Base-by-base conservation (phyloP, 2,113 vertebrate genomes). In the Oxyruncus cristatus region DNA sequence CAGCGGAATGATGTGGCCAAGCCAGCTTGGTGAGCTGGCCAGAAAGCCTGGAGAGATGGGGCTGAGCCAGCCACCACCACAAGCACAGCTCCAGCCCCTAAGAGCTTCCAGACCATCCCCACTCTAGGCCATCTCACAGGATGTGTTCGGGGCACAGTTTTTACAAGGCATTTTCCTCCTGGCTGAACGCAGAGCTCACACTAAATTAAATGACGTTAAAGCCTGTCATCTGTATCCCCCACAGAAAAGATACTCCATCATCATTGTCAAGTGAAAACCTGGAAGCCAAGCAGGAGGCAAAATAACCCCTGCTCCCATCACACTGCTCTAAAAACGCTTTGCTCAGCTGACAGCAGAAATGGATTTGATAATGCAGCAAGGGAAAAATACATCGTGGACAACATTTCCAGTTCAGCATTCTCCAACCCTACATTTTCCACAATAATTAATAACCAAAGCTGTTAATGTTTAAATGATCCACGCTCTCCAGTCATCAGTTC, bases 361-460 rank as follows among this genome's bases (percentile, higher is more conserved):
- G 67, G 75, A 59, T 85, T 75, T 47, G 49, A 68, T 87, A 93
- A 85, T 44, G 52, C 77, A 87, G 46, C 71, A 32, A 70, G 82
- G 85, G 88, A 26, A 77, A 87, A 92, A 73, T 13, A 53, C 14
- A 1, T 61, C 0, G 4, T 74, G 79, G 90, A 90, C 91, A 86
- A 49, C 66, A 41, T n/a, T 92, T 88, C 85, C 79, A 82, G 91
- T 46, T 72, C 66, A 81, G 77, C 39, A 14, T 94, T 83, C 90
- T 61, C 90, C 89, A 87, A 80, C 47, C 58, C 44, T 49, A 52
- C 70, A 7, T 61, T 72, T 92, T 95, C 84, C 93, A 95, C 87
- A 92, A 74, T 85, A 96, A 96, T 95, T 93, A 96, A 95, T 93
- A 90, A 95, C 93, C 76, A 84, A 96, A 92, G 92, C 78, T 84